Percentiles rank a stretch among this genome's conserved stretches.
phyloP scores from a whole-genome alignment of 1,140 invertebrate species.

The Contarinia nasturtii region DNA sequence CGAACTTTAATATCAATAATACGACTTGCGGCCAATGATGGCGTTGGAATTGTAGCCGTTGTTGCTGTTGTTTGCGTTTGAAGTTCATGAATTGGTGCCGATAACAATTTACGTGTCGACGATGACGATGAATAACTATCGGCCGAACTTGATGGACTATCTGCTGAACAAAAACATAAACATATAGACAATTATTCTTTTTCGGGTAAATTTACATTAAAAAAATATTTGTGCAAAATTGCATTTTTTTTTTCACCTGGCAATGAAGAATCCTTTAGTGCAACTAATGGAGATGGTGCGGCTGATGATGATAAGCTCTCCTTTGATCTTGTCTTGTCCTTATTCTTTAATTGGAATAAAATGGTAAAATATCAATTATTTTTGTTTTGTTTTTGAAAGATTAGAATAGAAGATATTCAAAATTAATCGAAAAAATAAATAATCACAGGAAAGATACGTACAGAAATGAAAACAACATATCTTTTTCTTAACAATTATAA shows the following conservation, averaged over 20 bases:
- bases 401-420: too few species aligned
- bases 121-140: slow-evolving; percentile 55
- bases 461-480: too few species aligned
- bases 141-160: slow-evolving; percentile 46
- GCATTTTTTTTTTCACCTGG: slow-evolving; percentile 15
- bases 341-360: not conserved
- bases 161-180: slow-evolving; percentile 7
- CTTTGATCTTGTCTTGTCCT: not conserved
- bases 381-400: not conserved
- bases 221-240: too few species aligned
- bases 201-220: too few species aligned
- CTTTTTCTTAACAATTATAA: too few species aligned
- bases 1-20: slow-evolving; percentile 1
- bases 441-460: too few species aligned
- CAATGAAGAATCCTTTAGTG: slow-evolving; percentile 12
- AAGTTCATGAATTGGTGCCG: not conserved
- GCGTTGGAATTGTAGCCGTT: not conserved
- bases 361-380: not conserved
- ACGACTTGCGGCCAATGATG: not conserved
- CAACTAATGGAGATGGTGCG: slow-evolving; percentile 3
- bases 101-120: slow-evolving; percentile 41
- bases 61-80: too few species aligned
- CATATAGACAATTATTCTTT: too few species aligned
- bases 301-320: slow-evolving; percentile 1
- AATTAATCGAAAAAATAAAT: too few species aligned